phyloP scores from a whole-genome alignment of 1,140 invertebrate species.

The Heliconius himera region DNA sequence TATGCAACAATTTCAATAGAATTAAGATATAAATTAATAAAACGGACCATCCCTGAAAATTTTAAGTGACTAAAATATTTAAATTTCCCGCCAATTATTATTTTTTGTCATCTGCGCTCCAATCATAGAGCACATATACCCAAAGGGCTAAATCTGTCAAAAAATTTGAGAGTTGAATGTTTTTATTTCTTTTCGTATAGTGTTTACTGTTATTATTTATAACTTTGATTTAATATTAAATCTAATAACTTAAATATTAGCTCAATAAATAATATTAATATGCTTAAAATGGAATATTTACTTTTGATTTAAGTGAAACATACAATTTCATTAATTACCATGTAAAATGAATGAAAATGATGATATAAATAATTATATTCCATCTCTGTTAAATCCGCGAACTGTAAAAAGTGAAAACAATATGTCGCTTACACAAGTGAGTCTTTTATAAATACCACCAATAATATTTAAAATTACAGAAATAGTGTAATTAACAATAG shows the following conservation, averaged over 20 bases:
- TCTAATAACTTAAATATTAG: too few relatives aligned
- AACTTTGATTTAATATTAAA: too few relatives aligned
- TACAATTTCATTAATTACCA: background rate
- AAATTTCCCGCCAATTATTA: too few relatives aligned
- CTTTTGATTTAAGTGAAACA: background rate
- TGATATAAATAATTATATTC: slow-evolving; percentile 58
- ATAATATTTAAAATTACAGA: slow-evolving; percentile 14
- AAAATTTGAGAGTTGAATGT: background rate
- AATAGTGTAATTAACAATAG: too few relatives aligned
- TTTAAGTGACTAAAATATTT: too few relatives aligned
- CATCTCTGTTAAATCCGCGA: slow-evolving; percentile 61
- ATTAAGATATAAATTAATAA: too few relatives aligned
- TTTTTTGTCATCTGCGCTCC: too few relatives aligned
- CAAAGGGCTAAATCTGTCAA: background rate
- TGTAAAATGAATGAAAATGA: slow-evolving; percentile 49
- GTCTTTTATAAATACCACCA: slow-evolving; percentile 15
- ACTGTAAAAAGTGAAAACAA: slow-evolving; percentile 48
- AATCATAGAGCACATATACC: too few relatives aligned
- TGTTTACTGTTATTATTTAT: too few relatives aligned
- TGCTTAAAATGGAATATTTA: background rate
- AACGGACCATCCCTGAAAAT: too few relatives aligned
- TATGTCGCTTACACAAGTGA: slow-evolving; percentile 56
- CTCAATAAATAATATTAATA: too few relatives aligned
- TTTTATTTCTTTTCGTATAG: background rate
- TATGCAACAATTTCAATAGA: too few relatives aligned